These are phyloP conservation scores for Cetonia aurata DNA, from an alignment of 2,888 invertebrate genomes.

Conservation along the genomic window DNA sequence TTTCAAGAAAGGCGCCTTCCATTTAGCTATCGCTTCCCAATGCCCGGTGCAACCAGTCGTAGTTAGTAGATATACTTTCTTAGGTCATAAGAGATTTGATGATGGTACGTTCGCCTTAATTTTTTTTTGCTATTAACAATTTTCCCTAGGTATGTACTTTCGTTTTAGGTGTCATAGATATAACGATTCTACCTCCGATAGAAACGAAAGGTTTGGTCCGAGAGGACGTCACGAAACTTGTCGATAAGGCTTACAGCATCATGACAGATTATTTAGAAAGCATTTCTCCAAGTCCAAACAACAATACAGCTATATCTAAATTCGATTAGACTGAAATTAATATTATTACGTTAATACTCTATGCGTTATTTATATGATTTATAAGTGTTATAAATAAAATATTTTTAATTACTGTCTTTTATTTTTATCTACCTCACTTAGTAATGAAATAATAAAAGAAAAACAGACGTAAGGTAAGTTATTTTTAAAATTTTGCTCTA, in stretches of 20 bases:
- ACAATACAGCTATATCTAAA: slow-evolving; percentile 51
- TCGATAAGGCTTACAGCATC: slow-evolving; percentile 74
- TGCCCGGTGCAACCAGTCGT: slow-evolving; percentile 92
- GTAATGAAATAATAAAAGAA: no score
- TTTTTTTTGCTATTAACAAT: no score
- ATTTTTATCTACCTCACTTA: not conserved
- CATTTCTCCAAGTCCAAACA: slow-evolving; percentile 64
- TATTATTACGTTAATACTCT: slow-evolving; percentile 36
- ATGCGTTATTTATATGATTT: slow-evolving; percentile 45
- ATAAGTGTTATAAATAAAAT: slow-evolving; percentile 46
- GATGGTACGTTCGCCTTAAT: slow-evolving; percentile 68
- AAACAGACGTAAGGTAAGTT: no score
- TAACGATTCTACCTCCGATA: slow-evolving; percentile 81
- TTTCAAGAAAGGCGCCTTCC: slow-evolving; percentile 97
- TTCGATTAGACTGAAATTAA: slow-evolving; percentile 49
- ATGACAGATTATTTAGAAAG: slow-evolving; percentile 77
- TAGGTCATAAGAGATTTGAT: slow-evolving; percentile 72
- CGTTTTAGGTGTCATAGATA: slow-evolving; percentile 74
- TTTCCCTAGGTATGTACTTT: no score
- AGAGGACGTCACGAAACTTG: slow-evolving; percentile 74
- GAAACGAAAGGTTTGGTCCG: slow-evolving; percentile 74
- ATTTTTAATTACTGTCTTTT: slow-evolving; percentile 38
- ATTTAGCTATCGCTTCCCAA: slow-evolving; percentile 87
- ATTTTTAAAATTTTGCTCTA: no score
- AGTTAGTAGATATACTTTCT: slow-evolving; percentile 84